These are phyloP conservation scores for Chloroceryle amazona DNA, from an alignment of 2,797 vertebrate genomes.

Conservation along the genomic window DNA sequence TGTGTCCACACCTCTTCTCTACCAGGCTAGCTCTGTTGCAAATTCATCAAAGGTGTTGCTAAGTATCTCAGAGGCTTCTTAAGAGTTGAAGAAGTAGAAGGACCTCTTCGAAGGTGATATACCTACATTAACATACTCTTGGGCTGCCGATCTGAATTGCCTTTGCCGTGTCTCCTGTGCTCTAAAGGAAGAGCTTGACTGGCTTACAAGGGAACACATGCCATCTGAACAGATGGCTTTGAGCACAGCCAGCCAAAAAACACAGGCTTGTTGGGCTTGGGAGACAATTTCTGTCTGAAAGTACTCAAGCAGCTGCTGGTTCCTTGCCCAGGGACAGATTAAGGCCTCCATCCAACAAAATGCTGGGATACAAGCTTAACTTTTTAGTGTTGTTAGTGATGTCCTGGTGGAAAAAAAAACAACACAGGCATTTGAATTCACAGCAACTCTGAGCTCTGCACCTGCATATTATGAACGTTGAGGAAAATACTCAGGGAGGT, in stretches of 20 bases:
- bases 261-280: neutral
- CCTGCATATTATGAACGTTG: accelerated
- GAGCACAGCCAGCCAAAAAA: conserved; percentile 37
- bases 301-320: conserved; percentile 37
- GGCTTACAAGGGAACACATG: neutral
- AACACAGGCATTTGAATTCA: neutral
- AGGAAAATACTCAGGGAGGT: neutral
- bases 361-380: neutral
- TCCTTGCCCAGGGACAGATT: neutral
- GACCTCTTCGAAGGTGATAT: neutral
- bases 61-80: neutral
- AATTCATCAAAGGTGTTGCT: neutral
- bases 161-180: neutral
- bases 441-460: neutral
- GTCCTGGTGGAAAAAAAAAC: neutral
- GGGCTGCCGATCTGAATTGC: neutral
- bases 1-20: neutral
- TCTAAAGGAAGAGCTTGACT: neutral
- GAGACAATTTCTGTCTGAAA: conserved; percentile 38
- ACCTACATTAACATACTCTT: neutral
- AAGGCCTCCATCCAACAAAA: conserved; percentile 25
- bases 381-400: neutral
- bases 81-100: neutral
- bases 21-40: neutral
- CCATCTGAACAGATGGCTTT: conserved; percentile 58